Conservation (phyloP, 2,113 vertebrate genomes). For the Channa maculata region DNA sequence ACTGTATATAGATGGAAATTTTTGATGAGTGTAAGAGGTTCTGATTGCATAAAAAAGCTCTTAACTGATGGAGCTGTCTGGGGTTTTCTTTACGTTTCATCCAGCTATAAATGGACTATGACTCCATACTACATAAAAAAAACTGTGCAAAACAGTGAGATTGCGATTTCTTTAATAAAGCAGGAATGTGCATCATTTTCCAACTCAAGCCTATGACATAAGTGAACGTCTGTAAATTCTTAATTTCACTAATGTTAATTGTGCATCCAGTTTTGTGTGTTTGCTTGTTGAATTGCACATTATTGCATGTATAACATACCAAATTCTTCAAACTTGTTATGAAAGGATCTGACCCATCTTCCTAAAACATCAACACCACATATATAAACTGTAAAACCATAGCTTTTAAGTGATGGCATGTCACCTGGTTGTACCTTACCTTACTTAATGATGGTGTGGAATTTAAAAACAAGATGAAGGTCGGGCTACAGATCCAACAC, state of each 20-base stretch:
- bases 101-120: slow-evolving; percentile 52
- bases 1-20: slow-evolving; percentile 73
- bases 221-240: slow-evolving; percentile 54
- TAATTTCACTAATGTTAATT: slow-evolving; percentile 60
- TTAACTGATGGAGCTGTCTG: slow-evolving; percentile 46
- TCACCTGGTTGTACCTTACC: slow-evolving; percentile 1
- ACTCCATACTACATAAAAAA: slow-evolving; percentile 13
- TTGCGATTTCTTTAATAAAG: slow-evolving; percentile 46
- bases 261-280: slow-evolving; percentile 61
- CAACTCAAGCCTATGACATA: slow-evolving; percentile 20
- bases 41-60: slow-evolving; percentile 54
- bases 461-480: slow-evolving; percentile 5
- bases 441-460: background rate
- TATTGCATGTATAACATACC: slow-evolving; percentile 52
- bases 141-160: slow-evolving; percentile 1
- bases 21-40: slow-evolving; percentile 59
- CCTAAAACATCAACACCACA: background rate
- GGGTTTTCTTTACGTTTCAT: slow-evolving; percentile 26
- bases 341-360: background rate
- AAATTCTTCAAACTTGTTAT: slow-evolving; percentile 14
- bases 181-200: slow-evolving; percentile 42
- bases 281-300: slow-evolving; percentile 70
- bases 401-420: background rate
- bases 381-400: background rate
- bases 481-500: background rate